These are phyloP conservation scores for Tetheella fluctuosa DNA, from an alignment of 2,888 invertebrate species.

Conservation along the genomic window DNA sequence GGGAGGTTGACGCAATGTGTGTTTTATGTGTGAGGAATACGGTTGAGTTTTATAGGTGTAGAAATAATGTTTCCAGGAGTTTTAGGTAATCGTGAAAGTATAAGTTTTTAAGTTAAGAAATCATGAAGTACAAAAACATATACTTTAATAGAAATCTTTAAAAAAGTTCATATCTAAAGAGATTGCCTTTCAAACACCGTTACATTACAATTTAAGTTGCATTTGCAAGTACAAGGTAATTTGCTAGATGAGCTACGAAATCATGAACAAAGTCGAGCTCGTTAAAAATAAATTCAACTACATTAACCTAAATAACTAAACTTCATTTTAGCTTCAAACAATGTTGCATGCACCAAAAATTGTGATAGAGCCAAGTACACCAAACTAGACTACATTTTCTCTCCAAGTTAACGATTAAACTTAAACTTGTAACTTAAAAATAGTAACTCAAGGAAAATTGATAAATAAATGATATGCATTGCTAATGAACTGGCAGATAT, in stretches of 20 bases:
- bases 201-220: not conserved
- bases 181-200: not conserved
- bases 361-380: not conserved
- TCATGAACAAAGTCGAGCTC: not conserved
- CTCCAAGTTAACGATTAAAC: not conserved
- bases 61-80: not conserved
- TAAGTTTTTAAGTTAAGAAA: not conserved
- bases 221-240: slow-evolving; percentile 4
- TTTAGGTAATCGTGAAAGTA: not conserved
- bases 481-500: slow-evolving; percentile 11
- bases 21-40: slow-evolving; percentile 23
- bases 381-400: not conserved
- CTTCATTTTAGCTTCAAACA: not conserved
- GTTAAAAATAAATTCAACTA: slow-evolving; percentile 1
- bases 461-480: slow-evolving; percentile 8
- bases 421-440: too few relatives aligned
- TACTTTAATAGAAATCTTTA: too few relatives aligned
- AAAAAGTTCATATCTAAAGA: not conserved
- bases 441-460: not conserved
- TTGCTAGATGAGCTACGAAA: not conserved
- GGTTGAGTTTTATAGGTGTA: slow-evolving; percentile 13
- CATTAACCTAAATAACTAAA: not conserved
- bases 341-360: not conserved
- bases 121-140: too few relatives aligned
- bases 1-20: slow-evolving; percentile 24